Evolutionary conservation across 1,140 invertebrate species (phyloP).

Genomic region (Nephila pilipes): DNA sequence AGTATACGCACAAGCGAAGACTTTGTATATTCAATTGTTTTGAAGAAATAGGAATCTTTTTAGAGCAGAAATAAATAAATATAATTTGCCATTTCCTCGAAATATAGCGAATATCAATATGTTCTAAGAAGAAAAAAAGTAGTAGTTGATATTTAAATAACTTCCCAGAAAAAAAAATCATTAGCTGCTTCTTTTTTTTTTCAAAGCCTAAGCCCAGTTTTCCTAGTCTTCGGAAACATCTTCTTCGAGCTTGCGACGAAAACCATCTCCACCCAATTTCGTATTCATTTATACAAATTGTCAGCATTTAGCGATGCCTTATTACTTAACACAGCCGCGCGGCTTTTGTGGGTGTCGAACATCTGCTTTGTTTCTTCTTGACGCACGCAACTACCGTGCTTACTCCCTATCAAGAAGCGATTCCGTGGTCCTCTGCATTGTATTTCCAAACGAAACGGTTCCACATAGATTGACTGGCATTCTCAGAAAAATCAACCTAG

Average conservation of each 20-base stretch:
- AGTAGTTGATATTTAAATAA: no score
- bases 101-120: no score
- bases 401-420: neutral
- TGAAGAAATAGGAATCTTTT: no score
- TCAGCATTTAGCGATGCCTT: constrained; percentile 34
- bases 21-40: no score
- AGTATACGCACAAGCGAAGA: no score
- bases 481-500: neutral
- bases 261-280: constrained; percentile 8
- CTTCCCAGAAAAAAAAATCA: neutral
- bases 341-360: constrained; percentile 40
- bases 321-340: constrained; percentile 31
- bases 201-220: neutral
- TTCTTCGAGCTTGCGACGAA: neutral
- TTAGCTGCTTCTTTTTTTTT: neutral
- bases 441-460: constrained; percentile 22
- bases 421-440: neutral
- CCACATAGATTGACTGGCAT: neutral
- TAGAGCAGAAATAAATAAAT: no score
- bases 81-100: no score
- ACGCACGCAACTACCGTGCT: neutral
- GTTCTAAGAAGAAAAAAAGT: no score
- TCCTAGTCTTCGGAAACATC: neutral
- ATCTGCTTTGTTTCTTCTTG: neutral
- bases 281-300: constrained; percentile 68